Base-by-base conservation (phyloP, 2,113 vertebrate genomes). In the Mungos mungo region DNA sequence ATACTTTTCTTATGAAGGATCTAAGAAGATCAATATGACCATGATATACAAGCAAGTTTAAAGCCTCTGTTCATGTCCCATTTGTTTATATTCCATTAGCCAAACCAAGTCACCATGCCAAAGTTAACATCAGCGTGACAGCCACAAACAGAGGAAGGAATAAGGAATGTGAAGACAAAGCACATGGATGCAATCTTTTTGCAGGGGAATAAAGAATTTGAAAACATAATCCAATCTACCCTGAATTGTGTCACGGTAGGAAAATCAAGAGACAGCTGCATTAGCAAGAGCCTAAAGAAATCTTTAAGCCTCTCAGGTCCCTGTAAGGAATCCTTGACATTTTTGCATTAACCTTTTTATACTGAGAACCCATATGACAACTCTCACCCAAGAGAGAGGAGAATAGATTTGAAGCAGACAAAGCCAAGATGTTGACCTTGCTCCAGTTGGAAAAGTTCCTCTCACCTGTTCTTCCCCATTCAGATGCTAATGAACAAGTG, bases 381-480 rank as follows among this genome's bases (percentile, higher is more conserved):
- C 41, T 83, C 35, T 89, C n/a, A 86, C 23, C 19, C 80, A 69
- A 63, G 52, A 72, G n/a, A 74, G 47, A 74, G 5, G 60, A 92
- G 41, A 97, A 91, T 63, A 72, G 60, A 82, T 54, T 13, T 54
- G 72, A 93, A 31, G 66, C 50, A 65, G 25, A 47, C 38, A 84
- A 86, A 93, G 33, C 77, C 72, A 93, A 90, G 63, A 66, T 5
- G 5, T 60, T 89, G 89, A 96, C 60, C 68, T 50, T 83, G 47
- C 76, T 96, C 79, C 84, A 92, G 57, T 57, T 95, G 92, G 93
- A 96, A 96, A 66, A 23, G 3, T 16, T 93, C 19, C 41, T 88
- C 76, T 96, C 92, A 87, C 95, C 93, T 96, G 52, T 86, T 95
- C 63, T 65, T 94, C 38, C 31, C 9, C 8, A 84, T 91, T 96